phyloP scores from a whole-genome alignment of 2,797 vertebrate genomes.

The Poeciliopsis turneri region DNA sequence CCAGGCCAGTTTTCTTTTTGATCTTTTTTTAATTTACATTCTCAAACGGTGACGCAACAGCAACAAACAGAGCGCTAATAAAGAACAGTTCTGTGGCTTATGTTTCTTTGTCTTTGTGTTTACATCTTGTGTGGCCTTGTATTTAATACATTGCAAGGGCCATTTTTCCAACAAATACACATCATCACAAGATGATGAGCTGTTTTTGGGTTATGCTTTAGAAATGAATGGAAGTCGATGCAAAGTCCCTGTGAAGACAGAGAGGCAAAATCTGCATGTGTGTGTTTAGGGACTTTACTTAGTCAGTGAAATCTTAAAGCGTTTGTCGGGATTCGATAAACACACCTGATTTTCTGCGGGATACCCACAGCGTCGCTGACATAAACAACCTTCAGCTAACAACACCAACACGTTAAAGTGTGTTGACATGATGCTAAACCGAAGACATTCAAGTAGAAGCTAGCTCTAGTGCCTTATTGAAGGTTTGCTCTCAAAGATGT shows the following conservation, averaged over 20 bases:
- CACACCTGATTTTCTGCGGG: slow-evolving; percentile 20
- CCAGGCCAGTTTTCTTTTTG: slow-evolving; percentile 28
- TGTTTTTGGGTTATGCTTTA: too few species aligned
- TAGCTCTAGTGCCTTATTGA: slow-evolving; percentile 17
- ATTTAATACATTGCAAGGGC: too few species aligned
- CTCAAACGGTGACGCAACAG: slow-evolving; percentile 24
- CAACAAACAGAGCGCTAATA: slow-evolving; percentile 30
- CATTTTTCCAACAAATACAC: too few species aligned
- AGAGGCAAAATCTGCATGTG: too few species aligned
- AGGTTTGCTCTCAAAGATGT: slow-evolving; percentile 27
- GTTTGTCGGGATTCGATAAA: slow-evolving; percentile 44
- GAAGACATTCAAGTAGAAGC: slow-evolving; percentile 10
- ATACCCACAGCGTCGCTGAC: slow-evolving; percentile 35
- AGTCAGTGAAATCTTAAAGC: slow-evolving; percentile 16
- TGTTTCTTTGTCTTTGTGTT: neutral
- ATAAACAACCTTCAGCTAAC: slow-evolving; percentile 62
- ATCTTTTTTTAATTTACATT: slow-evolving; percentile 27
- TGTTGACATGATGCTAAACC: slow-evolving; percentile 39
- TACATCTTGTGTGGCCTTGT: neutral
- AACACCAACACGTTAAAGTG: slow-evolving; percentile 37
- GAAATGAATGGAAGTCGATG: too few species aligned
- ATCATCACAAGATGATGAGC: too few species aligned
- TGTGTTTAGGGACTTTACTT: slow-evolving; percentile 25
- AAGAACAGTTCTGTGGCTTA: slow-evolving; percentile 22
- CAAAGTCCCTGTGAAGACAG: too few species aligned